Conservation (phyloP, 2,797 vertebrate species). For the Mus spretus region DNA sequence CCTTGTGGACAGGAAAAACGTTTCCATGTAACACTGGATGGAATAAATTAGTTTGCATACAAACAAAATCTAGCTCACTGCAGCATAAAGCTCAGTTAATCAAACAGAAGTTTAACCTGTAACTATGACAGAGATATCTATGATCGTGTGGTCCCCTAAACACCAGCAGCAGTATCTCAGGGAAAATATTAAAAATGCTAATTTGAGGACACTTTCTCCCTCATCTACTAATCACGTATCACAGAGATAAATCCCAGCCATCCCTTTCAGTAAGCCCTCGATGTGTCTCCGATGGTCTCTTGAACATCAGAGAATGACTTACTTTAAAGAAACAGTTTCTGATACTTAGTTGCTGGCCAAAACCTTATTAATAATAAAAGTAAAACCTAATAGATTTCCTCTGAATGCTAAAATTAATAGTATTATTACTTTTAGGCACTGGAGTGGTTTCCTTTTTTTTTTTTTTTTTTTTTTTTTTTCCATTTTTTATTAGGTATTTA, state of each 20-base stretch:
- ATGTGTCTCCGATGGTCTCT: background rate
- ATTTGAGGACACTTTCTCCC: background rate
- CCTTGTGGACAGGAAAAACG: background rate
- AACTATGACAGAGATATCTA: background rate
- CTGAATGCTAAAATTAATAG: constrained; percentile 29
- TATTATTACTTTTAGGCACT: background rate
- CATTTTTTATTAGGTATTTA: too few species aligned
- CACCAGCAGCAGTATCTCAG: background rate
- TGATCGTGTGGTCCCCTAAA: background rate
- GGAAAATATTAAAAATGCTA: background rate
- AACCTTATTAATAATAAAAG: constrained; percentile 24
- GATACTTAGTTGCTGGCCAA: constrained; percentile 16
- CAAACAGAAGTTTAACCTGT: background rate
- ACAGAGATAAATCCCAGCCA: background rate
- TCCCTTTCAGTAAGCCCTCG: background rate
- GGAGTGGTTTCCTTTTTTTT: too few species aligned
- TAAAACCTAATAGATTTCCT: background rate
- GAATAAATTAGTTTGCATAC: background rate
- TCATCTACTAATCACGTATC: background rate
- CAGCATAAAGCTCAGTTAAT: background rate
- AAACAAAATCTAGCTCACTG: background rate
- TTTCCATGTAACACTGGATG: background rate
- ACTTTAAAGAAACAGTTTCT: constrained; percentile 14
- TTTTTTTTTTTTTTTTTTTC: too few species aligned
- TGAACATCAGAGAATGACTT: background rate